Conservation (phyloP, 2,888 invertebrate species). For the Bhutanitis thaidina region DNA sequence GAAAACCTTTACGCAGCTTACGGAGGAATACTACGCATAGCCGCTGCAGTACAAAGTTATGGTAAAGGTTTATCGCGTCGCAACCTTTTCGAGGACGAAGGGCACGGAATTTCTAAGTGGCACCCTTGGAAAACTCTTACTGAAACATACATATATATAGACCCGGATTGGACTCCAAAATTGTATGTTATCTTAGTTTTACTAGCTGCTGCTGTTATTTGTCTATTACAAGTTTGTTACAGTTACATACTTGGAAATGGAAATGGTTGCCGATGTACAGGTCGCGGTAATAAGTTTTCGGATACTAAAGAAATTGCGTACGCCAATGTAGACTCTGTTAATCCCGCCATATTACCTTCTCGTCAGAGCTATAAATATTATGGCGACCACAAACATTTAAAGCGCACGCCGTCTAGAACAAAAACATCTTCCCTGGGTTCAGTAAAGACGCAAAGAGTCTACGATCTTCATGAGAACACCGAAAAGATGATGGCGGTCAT, state of each 20-base stretch:
- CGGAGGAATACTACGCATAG: constrained; percentile 62
- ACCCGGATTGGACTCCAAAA: constrained; percentile 52
- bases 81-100: constrained; percentile 47
- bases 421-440: constrained; percentile 45
- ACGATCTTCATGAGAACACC: constrained; percentile 60
- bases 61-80: constrained; percentile 58
- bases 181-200: constrained; percentile 48
- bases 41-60: constrained; percentile 65
- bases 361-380: constrained; percentile 38
- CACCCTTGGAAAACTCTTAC: constrained; percentile 50
- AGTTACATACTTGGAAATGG: constrained; percentile 46
- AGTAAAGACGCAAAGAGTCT: constrained; percentile 50
- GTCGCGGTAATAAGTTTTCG: background rate
- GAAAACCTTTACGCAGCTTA: constrained; percentile 63
- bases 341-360: constrained; percentile 42
- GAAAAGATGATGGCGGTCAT: constrained; percentile 59
- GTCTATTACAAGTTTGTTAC: constrained; percentile 52
- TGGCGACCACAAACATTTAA: constrained; percentile 32
- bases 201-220: constrained; percentile 44
- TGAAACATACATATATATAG: constrained; percentile 43
- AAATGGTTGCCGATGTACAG: constrained; percentile 41
- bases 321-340: constrained; percentile 41
- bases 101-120: constrained; percentile 39
- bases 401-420: constrained; percentile 29
- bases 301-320: constrained; percentile 36